Conservation (phyloP, 2,888 invertebrate species). For the Rhamphomyia laevipes region DNA sequence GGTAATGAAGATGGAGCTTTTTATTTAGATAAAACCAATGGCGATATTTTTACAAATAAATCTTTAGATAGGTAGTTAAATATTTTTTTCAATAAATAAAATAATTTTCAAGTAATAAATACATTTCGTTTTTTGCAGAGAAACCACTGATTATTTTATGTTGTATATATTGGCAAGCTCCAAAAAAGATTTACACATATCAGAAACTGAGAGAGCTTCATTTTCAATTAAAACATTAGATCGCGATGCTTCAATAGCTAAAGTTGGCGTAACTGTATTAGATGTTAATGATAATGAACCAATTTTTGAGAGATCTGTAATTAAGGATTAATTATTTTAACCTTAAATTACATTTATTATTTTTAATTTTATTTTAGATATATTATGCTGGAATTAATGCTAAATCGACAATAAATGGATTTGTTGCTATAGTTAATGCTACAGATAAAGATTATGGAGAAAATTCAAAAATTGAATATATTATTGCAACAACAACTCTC, state of each 20-base stretch:
- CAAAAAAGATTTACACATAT: slow-evolving; percentile 59
- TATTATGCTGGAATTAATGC: slow-evolving; percentile 56
- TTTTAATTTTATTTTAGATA: slow-evolving; percentile 14
- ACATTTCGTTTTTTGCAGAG: slow-evolving; percentile 39
- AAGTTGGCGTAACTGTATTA: slow-evolving; percentile 56
- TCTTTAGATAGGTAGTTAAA: slow-evolving; percentile 57
- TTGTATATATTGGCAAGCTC: slow-evolving; percentile 75
- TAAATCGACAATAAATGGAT: slow-evolving; percentile 63
- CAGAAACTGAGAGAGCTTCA: slow-evolving; percentile 38
- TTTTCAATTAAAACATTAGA: slow-evolving; percentile 38
- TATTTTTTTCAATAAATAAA: not conserved
- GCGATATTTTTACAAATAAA: slow-evolving; percentile 65
- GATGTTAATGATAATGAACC: slow-evolving; percentile 84
- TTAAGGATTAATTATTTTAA: not conserved
- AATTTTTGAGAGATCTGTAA: slow-evolving; percentile 45
- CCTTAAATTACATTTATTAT: not conserved
- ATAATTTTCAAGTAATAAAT: not conserved
- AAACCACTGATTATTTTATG: slow-evolving; percentile 59
- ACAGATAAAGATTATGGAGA: slow-evolving; percentile 71
- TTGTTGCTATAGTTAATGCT: slow-evolving; percentile 63
- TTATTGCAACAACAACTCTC: slow-evolving; percentile 68
- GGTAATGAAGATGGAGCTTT: slow-evolving; percentile 71
- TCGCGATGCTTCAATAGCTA: slow-evolving; percentile 57
- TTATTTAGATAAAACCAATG: slow-evolving; percentile 65
- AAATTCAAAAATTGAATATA: slow-evolving; percentile 72